Conservation (phyloP, 2,888 invertebrate genomes). For the Eupithecia abbreviata region DNA sequence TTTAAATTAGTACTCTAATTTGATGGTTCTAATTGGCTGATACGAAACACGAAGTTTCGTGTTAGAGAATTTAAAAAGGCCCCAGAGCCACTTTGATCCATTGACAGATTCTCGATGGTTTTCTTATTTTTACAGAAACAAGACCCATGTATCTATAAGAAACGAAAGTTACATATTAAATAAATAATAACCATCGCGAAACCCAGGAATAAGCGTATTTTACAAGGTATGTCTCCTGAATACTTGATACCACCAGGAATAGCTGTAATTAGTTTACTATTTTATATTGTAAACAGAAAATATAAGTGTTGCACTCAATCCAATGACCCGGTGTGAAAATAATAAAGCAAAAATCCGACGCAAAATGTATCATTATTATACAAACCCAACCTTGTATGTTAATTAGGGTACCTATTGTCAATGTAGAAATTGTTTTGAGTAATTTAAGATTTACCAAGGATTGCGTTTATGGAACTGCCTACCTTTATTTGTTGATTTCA, state of each 20-base stretch:
- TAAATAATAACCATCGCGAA: not conserved
- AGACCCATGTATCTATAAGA: too few relatives aligned
- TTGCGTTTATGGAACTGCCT: not conserved
- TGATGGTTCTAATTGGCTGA: too few relatives aligned
- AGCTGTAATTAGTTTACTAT: not conserved
- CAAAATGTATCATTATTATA: not conserved
- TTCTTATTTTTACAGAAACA: not conserved
- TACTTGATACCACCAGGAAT: slow-evolving; percentile 2
- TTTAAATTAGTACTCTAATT: too few relatives aligned
- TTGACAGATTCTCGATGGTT: too few relatives aligned
- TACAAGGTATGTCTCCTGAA: not conserved
- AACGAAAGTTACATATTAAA: too few relatives aligned
- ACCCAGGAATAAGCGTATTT: not conserved
- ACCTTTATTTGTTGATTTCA: too few relatives aligned
- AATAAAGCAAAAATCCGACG: not conserved
- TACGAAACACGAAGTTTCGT: too few relatives aligned
- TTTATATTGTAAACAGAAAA: not conserved
- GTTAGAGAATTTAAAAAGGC: too few relatives aligned
- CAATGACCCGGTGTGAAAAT: not conserved
- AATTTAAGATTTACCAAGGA: not conserved
- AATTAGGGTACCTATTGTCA: not conserved
- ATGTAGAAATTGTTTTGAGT: not conserved
- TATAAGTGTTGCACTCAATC: not conserved
- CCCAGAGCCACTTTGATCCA: too few relatives aligned
- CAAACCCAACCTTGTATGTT: not conserved